These are phyloP conservation scores for Rhynchophorus ferrugineus DNA, from an alignment of 1,140 invertebrate genomes.

Conservation along the genomic window DNA sequence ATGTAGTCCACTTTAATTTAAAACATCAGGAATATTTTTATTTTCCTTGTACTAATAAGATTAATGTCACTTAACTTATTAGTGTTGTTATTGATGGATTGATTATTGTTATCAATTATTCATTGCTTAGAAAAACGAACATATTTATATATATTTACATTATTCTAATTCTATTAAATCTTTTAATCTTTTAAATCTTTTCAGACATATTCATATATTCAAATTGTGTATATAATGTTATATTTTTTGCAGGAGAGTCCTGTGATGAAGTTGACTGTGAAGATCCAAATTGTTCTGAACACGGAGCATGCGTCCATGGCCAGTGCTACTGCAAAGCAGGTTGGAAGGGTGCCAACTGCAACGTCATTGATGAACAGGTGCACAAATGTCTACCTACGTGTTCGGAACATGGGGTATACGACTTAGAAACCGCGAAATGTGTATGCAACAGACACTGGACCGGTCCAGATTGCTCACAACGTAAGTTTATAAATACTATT, in stretches of 20 bases:
- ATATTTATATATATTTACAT: not conserved
- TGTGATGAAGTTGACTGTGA: constrained; percentile 36
- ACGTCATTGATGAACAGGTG: constrained; percentile 77
- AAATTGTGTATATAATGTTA: not conserved
- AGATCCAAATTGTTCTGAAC: constrained; percentile 81
- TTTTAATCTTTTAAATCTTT: not conserved
- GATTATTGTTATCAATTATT: not conserved
- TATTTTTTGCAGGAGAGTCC: constrained; percentile 41
- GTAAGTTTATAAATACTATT: constrained; percentile 45
- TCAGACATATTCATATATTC: not conserved
- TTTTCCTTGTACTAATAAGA: no score
- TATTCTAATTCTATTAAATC: not conserved
- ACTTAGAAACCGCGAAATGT: constrained; percentile 78
- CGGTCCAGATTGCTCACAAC: constrained; percentile 83
- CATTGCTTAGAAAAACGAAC: no score
- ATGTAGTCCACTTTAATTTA: no score
- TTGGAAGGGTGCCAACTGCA: constrained; percentile 88
- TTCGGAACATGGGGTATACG: constrained; percentile 83
- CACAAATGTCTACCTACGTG: constrained; percentile 84
- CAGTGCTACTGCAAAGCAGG: constrained; percentile 92
- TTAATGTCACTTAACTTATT: no score
- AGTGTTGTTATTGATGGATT: not conserved
- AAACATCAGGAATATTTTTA: no score
- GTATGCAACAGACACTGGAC: constrained; percentile 85
- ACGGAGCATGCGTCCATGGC: constrained; percentile 87